phyloP scores from a whole-genome alignment of 2,113 vertebrate genomes.

The Pan troglodytes region NHGRI_mPanTro3-v2.1_pri NC_086015.1:53533501-53534000 shows the following conservation, averaged over 20 bases:
- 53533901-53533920: not conserved
- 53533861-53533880: not conserved
- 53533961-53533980: not conserved
- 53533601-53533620: not conserved
- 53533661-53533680: too few species aligned
- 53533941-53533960: not conserved
- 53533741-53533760: not conserved
- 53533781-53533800: not conserved
- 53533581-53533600: not conserved
- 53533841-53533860: not conserved
- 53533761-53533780: not conserved
- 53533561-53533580: not conserved
- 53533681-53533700: not conserved
- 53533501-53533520: not conserved
- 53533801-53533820: not conserved
- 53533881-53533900: not conserved
- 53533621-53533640: not conserved
- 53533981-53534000: not conserved
- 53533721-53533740: not conserved
- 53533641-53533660: not conserved
- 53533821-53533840: not conserved
- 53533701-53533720: not conserved
- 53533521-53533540: not conserved
- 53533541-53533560: not conserved
- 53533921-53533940: not conserved